Evolutionary conservation across 2,888 invertebrate genomes (phyloP), one percentile per base, ranked within the genome.

Genomic region (Bombylius major): DNA sequence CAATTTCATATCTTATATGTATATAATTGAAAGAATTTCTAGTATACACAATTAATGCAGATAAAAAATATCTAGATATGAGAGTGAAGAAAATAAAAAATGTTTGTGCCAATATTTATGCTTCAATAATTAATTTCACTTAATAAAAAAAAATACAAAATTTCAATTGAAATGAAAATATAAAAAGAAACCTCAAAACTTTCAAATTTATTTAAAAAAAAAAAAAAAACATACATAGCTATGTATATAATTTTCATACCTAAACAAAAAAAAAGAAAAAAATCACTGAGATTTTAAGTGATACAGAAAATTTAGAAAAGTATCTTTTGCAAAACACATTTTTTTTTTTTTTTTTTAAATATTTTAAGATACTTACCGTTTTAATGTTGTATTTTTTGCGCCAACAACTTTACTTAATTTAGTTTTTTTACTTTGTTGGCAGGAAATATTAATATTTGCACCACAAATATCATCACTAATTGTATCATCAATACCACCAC

Each of bases 341-440:
- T 8, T 36, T 36, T 3, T 36, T 8, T 8, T 36, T 36, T 8
- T 36, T 36, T 8, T 36, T 36, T 36, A 4, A 36, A 36, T 36
- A 1, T 6, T 36, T 36, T 36, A 8, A 36, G 33, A 34, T 14
- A 65, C 66, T 58, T 55, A 73, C 72, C 73, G 69, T 62, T 72
- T 72, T 33, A 72, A 66, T 49, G 72, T 69, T 54, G 70, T 70
- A 64, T 66, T 69, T 65, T 73, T 73, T 36, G 70, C 66, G 32
- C 59, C 61, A 62, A 70, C 71, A 58, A 71, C 61, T 60, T 72
- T 72, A 58, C 65, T 70, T 12, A 72, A 64, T 61, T 72, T 61
- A 64, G 67, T 61, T 69, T 72, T 65, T 66, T 72, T 62, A 60
- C 64, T 50, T 23, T 47, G 47, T 45, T 51, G 39, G 5, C 39